A percentile compares a stretch with the other conserved stretches of the same genome.
Evolutionary conservation across 2,888 invertebrate species (phyloP).

Genomic region (Andrena flavipes): DNA sequence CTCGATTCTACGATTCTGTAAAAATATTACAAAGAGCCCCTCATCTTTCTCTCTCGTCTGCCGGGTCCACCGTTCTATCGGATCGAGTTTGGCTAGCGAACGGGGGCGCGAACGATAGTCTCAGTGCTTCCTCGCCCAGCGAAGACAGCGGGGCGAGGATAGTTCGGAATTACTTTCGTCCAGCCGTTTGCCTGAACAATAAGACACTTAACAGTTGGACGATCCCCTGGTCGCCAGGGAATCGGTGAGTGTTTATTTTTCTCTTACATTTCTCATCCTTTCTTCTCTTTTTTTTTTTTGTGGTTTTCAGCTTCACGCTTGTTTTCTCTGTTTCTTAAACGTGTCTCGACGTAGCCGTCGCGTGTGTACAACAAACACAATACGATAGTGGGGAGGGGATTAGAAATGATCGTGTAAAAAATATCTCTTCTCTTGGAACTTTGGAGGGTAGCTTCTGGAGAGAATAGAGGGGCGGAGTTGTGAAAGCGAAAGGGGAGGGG

Average conservation of each 20-base stretch:
- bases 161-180: slow-evolving; percentile 73
- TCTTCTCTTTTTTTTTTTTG: slow-evolving; percentile 22
- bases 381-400: slow-evolving; percentile 9
- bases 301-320: slow-evolving; percentile 23
- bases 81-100: background rate
- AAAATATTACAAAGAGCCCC: slow-evolving; percentile 58
- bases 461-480: slow-evolving; percentile 36
- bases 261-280: slow-evolving; percentile 14
- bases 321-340: background rate
- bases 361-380: slow-evolving; percentile 32
- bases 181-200: slow-evolving; percentile 83
- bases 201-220: slow-evolving; percentile 84
- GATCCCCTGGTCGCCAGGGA: slow-evolving; percentile 68
- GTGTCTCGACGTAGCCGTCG: background rate
- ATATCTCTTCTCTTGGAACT: slow-evolving; percentile 66
- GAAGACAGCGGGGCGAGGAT: slow-evolving; percentile 44
- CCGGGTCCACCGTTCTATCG: background rate
- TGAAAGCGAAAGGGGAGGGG: slow-evolving; percentile 34
- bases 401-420: slow-evolving; percentile 71
- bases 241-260: slow-evolving; percentile 63
- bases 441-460: slow-evolving; percentile 34
- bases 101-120: slow-evolving; percentile 18
- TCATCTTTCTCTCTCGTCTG: slow-evolving; percentile 11
- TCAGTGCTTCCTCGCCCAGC: slow-evolving; percentile 11
- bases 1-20: slow-evolving; percentile 41